Evolutionary conservation across 2,797 vertebrate species (phyloP), one percentile per base, ranked within the genome.

Genomic region (Coracias cyanogaster): DNA sequence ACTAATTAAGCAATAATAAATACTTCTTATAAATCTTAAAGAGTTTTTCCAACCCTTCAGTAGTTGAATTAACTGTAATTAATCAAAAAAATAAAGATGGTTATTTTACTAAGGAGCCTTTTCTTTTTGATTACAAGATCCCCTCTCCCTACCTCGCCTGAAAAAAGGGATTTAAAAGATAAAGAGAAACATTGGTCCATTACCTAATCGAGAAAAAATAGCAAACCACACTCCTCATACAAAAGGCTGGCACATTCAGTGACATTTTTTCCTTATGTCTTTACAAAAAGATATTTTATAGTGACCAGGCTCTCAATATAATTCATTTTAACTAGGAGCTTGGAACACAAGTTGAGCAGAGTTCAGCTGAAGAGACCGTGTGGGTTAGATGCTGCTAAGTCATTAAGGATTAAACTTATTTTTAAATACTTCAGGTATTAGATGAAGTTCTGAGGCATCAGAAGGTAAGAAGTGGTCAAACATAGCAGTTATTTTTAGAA

Each of bases 21-120:
- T 79, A 25, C 3, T 82, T 57, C 65, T 31, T 70, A 52, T 65
- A 77, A 87, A 86, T n/a, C 55, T 62, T 87, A 92, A 94, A 77
- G 71, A 69, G 81, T 55, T 96, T 94, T 91, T 80, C 82, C 77
- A 86, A 74, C 26, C 71, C 33, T 73, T 77, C 55, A 65, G 24
- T 89, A 48, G 67, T 17, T 76, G 39, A 87, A 91, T 85, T 92
- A 85, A 69, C 22, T 11, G 17, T 33, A 64, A 79, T 93, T 92
- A 89, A 93, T 89, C 2, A 91, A 62, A 66, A 57, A 45, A 51
- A 49, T 3, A 22, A 61, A 82, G n/a, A 67, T 21, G 35, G 39
- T 26, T 48, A 73, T 83, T 86, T 37, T 66, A 64, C 10, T 77
- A 52, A 86, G 57, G 61, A 90, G 61, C 6, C 20, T 66, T 78